Evolutionary conservation across 2,113 vertebrate genomes (phyloP), one percentile per base, ranked within the genome.

Genomic region (Acrocephalus arundinaceus): DNA sequence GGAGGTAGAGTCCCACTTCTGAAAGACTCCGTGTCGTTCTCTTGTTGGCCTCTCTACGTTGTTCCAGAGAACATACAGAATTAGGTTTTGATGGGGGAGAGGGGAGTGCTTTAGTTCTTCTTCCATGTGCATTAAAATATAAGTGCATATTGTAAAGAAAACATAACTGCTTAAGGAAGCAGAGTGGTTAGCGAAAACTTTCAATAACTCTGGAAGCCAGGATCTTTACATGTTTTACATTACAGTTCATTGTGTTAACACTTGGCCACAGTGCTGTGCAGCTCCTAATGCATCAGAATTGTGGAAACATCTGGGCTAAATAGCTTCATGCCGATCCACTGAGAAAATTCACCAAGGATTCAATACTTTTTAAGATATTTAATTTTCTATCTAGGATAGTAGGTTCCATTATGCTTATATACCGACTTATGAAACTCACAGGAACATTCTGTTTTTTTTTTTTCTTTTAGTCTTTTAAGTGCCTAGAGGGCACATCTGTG

Each of bases 271-370:
- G 28, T 76, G 79, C 63, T 0, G 46, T 66, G 61, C 72, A 84
- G 94, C 79, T 95, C 89, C 85, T 96, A 94, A 95, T 97, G 87
- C 71, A 91, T 93, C 93, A 81, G 88, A 88, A 80, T 94, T 89
- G 43, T n/a, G 83, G 87, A 94, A 96, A 97, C 96, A 97, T 97
- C 96, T 96, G 97, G 93, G 81, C 92, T 96, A 70, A 96, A 96
- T n/a, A 96, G 84, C 91, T 94, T 96, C 87, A 57, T 97, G 93
- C 93, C 59, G 21, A 97, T 95, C 89, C 85, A 94, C 80, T 97
- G 95, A 97, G 95, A 72, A 96, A 96, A 97, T 94, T 84, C 87
- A 91, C 94, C 70, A 33, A 97, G 87, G 88, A 95, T 75, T 92
- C 88, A 75, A 46, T 93, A 62, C 55, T 91, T 95, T 23, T 86